Conservation (phyloP, 2,797 vertebrate species). For the Caiman crocodilus region DNA sequence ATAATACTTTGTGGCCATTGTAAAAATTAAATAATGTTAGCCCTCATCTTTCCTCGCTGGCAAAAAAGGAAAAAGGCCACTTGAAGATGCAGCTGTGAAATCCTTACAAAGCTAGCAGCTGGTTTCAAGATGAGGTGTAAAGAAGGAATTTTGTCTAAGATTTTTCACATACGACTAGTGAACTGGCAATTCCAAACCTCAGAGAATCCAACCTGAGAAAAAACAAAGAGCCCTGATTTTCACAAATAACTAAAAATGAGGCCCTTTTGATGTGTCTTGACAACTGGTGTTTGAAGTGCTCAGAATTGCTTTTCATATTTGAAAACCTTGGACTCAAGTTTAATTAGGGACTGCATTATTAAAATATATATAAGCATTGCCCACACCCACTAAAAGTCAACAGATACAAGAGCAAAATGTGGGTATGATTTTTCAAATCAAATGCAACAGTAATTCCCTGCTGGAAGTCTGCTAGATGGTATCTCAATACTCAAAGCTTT, state of each 20-base stretch:
- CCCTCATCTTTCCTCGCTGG: background rate
- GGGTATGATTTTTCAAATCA: background rate
- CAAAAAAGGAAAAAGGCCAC: background rate
- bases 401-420: background rate
- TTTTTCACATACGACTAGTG: background rate
- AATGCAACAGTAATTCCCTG: background rate
- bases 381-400: rapidly evolving
- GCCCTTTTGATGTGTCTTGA: background rate
- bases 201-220: background rate
- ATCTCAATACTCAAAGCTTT: background rate
- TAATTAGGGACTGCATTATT: background rate
- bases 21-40: background rate
- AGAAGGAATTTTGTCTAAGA: background rate
- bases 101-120: background rate
- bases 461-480: background rate
- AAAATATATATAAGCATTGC: background rate
- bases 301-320: background rate
- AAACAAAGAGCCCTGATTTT: background rate
- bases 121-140: rapidly evolving
- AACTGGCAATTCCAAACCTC: background rate
- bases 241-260: background rate
- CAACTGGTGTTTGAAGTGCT: background rate
- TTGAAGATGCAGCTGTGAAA: background rate
- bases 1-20: background rate
- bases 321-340: background rate